Conservation (phyloP, 2,113 vertebrate species). For the Stegostoma tigrinum region DNA sequence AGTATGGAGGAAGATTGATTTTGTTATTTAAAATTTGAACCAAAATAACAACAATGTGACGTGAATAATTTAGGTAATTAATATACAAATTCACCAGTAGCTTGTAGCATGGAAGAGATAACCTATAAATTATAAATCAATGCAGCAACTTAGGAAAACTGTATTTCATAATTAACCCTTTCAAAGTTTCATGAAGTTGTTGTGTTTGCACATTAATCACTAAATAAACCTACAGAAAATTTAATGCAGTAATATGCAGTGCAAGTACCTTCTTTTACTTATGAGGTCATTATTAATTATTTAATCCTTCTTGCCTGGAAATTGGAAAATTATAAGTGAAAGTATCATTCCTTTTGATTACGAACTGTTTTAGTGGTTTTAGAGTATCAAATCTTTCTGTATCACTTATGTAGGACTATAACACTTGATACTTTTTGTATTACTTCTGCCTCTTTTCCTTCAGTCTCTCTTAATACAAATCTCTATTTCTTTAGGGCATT, state of each 20-base stretch:
- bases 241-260: neutral
- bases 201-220: neutral
- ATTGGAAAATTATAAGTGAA: neutral
- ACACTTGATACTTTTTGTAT: no score
- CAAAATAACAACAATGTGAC: neutral
- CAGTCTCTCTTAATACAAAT: neutral
- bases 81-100: neutral
- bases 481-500: no score
- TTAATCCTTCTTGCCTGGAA: neutral
- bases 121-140: neutral
- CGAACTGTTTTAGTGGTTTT: neutral
- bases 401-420: neutral
- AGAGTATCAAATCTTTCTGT: neutral
- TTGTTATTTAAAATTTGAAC: neutral
- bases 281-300: neutral
- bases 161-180: neutral
- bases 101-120: neutral
- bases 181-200: neutral
- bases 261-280: neutral
- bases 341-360: neutral
- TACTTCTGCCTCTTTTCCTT: neutral
- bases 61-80: neutral
- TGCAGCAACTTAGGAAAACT: neutral
- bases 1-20: no score
- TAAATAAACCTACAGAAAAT: neutral